Conservation (phyloP, 1,140 invertebrate genomes). For the Ceratosolen solmsi region DNA sequence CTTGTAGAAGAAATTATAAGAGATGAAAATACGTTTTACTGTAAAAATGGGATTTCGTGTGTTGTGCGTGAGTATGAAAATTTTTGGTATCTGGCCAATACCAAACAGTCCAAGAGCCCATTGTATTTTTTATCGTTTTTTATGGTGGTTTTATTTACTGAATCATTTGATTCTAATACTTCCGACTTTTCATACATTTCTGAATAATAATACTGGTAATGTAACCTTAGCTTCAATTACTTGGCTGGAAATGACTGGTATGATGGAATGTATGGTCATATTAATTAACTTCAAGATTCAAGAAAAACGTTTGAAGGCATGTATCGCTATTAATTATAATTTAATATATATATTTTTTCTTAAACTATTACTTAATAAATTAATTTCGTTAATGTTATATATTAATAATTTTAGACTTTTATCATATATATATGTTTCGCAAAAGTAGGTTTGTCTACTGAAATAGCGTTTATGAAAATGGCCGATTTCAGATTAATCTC, state of each 20-base stretch:
- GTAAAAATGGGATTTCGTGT: not conserved
- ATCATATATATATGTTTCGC: no score
- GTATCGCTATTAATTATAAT: not conserved
- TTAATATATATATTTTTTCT: not conserved
- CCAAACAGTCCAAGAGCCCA: no score
- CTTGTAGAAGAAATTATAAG: no score
- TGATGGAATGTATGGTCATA: not conserved
- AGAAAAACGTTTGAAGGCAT: conserved; percentile 5
- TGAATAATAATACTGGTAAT: not conserved
- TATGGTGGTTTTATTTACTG: conserved; percentile 38
- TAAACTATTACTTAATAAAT: no score
- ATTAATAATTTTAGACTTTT: no score
- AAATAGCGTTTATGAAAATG: no score
- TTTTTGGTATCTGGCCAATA: conserved; percentile 17
- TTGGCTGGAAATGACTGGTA: not conserved
- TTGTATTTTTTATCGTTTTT: not conserved
- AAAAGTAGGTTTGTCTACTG: no score
- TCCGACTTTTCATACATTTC: not conserved
- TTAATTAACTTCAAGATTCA: conserved; percentile 30
- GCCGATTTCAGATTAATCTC: no score
- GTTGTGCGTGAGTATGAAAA: not conserved
- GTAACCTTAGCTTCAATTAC: not conserved
- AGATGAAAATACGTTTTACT: conserved; percentile 22
- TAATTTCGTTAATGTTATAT: no score
- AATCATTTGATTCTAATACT: conserved; percentile 16